A percentile compares a stretch with the other conserved stretches of the same genome.
Evolutionary conservation across 30 jellyfish, hydroid and myxozoan genomes (phyloP).

Genomic region (Aurelia sp.): DNA sequence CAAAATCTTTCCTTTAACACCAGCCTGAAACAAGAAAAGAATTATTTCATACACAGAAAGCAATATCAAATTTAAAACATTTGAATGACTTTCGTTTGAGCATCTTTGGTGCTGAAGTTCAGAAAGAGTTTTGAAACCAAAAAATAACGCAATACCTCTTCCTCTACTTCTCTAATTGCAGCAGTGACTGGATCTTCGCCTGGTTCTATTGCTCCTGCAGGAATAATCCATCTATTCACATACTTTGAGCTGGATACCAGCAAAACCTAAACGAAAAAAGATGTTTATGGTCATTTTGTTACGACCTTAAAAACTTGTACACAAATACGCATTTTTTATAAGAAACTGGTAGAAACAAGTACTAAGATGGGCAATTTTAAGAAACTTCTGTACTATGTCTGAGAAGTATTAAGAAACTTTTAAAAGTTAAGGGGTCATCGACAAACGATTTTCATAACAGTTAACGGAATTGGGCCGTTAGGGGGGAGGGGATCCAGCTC

Average conservation of each 20-base stretch:
- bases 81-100: not conserved
- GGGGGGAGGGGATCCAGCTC: no score
- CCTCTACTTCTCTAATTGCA: conserved; percentile 82
- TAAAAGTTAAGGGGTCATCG: no score
- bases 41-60: no score
- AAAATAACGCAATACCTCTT: conserved; percentile 61
- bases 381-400: no score
- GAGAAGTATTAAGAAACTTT: no score
- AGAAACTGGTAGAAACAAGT: no score
- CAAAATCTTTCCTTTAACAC: conserved; percentile 75
- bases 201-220: conserved; percentile 90
- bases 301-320: not conserved
- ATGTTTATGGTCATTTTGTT: not conserved
- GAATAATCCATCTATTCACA: conserved; percentile 81
- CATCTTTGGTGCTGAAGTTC: not conserved
- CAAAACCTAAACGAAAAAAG: conserved; percentile 43
- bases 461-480: no score
- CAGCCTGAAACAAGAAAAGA: conserved; percentile 64
- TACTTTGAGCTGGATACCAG: conserved; percentile 77
- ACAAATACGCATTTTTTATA: not conserved
- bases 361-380: no score
- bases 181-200: conserved; percentile 79
- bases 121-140: not conserved
- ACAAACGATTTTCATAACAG: no score
- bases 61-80: not conserved